These are phyloP conservation scores for Bettongia penicillata DNA, from an alignment of 2,113 vertebrate species.

Conservation along the genomic window DNA sequence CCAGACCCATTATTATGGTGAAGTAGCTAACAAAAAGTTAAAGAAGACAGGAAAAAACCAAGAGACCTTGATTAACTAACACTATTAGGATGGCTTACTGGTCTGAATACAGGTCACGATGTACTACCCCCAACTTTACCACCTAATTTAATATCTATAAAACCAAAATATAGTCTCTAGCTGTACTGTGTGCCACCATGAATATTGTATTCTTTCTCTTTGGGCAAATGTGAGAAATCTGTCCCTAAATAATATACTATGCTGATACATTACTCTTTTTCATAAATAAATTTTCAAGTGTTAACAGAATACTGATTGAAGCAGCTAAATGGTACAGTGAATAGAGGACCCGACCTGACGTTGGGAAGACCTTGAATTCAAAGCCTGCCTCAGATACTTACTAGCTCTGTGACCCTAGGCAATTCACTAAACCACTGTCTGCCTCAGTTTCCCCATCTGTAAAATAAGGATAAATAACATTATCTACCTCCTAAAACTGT, in stretches of 20 bases:
- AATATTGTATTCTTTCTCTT: neutral
- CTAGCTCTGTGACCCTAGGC: neutral
- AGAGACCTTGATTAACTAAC: neutral
- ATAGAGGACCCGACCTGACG: neutral
- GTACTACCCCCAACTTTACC: neutral
- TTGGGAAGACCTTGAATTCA: constrained; percentile 19
- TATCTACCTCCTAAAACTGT: neutral
- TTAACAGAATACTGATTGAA: neutral
- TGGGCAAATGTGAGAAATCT: neutral
- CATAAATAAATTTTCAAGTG: neutral
- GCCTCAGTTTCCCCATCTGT: neutral
- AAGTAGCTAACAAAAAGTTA: constrained; percentile 20
- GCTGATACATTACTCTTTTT: neutral
- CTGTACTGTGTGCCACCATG: neutral
- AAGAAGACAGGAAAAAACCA: constrained; percentile 11
- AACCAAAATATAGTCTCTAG: neutral
- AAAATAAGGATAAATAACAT: neutral
- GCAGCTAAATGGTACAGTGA: neutral
- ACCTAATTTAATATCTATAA: neutral
- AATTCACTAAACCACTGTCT: neutral
- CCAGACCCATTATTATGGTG: constrained; percentile 28
- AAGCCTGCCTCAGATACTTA: neutral
- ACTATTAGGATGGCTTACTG: neutral
- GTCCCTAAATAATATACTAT: neutral
- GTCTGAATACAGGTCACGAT: neutral